A percentile compares a stretch with the other conserved stretches of the same genome.
Conservation (phyloP, 1,140 invertebrate genomes). For the Ceratosolen solmsi region DNA sequence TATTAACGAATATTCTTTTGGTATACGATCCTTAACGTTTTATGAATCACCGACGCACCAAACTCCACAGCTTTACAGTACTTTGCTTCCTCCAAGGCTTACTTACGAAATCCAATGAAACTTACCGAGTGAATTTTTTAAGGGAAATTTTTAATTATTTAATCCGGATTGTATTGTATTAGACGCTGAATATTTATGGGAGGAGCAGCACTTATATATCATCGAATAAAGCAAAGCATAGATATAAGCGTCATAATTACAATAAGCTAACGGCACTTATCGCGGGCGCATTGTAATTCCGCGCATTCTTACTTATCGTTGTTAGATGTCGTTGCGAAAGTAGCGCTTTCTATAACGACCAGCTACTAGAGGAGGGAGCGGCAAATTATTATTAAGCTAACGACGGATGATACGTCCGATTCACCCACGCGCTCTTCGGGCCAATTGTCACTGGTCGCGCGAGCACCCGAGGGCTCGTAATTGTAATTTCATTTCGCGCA, state of each 20-base stretch:
- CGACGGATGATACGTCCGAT: no score
- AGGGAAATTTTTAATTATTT: not conserved
- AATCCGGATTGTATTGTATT: not conserved
- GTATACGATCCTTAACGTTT: not conserved
- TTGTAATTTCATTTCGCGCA: slow-evolving; percentile 17
- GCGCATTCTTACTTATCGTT: not conserved
- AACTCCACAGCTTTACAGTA: not conserved
- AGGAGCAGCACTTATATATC: no score
- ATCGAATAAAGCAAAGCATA: no score
- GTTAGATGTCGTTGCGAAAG: no score
- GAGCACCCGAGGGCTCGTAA: not conserved
- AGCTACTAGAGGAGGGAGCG: not conserved
- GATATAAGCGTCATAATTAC: no score
- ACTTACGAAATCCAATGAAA: not conserved
- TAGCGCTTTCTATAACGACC: no score
- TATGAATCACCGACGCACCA: not conserved
- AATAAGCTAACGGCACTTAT: no score
- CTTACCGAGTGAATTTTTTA: not conserved
- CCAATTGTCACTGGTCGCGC: slow-evolving; percentile 20
- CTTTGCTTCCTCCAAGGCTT: not conserved
- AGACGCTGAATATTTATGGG: not conserved
- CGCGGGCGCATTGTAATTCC: not conserved
- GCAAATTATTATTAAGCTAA: no score
- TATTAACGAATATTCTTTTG: not conserved
- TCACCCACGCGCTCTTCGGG: not conserved